These are phyloP conservation scores for Sparidentex hasta DNA, from an alignment of 2,797 vertebrate species.

Conservation along the genomic window DNA sequence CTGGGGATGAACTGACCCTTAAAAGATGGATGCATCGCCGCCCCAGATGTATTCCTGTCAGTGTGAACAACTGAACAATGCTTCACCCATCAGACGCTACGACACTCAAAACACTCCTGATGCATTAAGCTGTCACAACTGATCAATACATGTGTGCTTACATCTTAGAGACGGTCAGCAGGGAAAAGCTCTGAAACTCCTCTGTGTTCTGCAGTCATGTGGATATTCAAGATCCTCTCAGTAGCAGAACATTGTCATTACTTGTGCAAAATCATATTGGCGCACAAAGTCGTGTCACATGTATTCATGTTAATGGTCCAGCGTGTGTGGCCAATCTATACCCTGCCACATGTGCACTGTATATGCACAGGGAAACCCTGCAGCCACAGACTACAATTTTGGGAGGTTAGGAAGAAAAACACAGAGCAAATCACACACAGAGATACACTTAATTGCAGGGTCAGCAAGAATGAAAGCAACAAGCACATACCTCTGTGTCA, in stretches of 20 bases:
- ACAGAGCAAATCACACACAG: conserved; percentile 14
- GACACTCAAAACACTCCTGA: not conserved
- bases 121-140: conserved; percentile 49
- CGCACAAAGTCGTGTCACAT: conserved; percentile 33
- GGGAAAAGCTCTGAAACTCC: not conserved
- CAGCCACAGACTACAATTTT: conserved; percentile 18
- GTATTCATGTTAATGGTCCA: conserved; percentile 24
- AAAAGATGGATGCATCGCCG: not conserved
- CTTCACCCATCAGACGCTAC: conserved; percentile 17
- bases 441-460: conserved; percentile 29
- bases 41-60: not conserved
- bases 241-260: conserved; percentile 31
- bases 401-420: conserved; percentile 13
- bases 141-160: conserved; percentile 52
- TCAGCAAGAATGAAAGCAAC: conserved; percentile 35
- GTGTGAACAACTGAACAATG: not conserved
- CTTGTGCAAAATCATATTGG: conserved; percentile 20
- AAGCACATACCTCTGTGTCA: conserved; percentile 74
- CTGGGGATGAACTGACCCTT: too few species aligned
- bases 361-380: conserved; percentile 25
- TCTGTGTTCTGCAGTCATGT: not conserved
- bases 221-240: conserved; percentile 1
- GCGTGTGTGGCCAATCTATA: conserved; percentile 1
- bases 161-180: conserved; percentile 5
- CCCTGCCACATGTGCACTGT: conserved; percentile 3